Evolutionary conservation across 2,113 vertebrate species (phyloP).

Genomic region (Nipponia nippon): DNA sequence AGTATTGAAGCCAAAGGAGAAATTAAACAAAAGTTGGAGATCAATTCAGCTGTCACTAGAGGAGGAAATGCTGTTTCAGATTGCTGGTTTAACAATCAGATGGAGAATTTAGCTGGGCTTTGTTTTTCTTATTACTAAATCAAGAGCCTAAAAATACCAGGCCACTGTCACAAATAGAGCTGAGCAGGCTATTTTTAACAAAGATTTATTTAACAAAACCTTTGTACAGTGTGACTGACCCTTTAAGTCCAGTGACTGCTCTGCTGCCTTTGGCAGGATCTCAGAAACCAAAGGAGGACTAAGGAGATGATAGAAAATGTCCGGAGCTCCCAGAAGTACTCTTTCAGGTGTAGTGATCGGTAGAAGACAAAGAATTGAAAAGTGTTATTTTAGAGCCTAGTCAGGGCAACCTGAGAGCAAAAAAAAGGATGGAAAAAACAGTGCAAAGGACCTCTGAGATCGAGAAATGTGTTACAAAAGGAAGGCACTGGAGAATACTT

Average conservation of each 20-base stretch:
- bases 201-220: constrained; percentile 19
- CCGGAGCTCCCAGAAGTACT: not conserved
- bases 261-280: not conserved
- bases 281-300: not conserved
- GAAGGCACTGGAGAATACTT: not conserved
- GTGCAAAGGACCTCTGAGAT: not conserved
- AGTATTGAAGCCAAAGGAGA: not conserved
- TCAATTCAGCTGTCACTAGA: not conserved
- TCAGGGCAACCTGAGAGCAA: not conserved
- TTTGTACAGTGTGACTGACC: not conserved
- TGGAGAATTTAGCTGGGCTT: not conserved
- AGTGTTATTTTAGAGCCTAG: not conserved
- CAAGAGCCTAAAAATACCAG: constrained; percentile 44
- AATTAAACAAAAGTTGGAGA: not conserved
- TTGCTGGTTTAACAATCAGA: constrained; percentile 47
- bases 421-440: not conserved
- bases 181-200: constrained; percentile 9
- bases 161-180: constrained; percentile 5
- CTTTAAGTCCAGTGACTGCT: not conserved
- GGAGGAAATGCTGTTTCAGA: constrained; percentile 3
- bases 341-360: not conserved
- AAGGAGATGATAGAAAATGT: not conserved
- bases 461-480: not conserved
- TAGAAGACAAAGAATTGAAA: not conserved
- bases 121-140: constrained; percentile 39